Base-by-base conservation (phyloP, 92 coral and sea anemone genomes). In the Phenganax subtilis region DNA sequence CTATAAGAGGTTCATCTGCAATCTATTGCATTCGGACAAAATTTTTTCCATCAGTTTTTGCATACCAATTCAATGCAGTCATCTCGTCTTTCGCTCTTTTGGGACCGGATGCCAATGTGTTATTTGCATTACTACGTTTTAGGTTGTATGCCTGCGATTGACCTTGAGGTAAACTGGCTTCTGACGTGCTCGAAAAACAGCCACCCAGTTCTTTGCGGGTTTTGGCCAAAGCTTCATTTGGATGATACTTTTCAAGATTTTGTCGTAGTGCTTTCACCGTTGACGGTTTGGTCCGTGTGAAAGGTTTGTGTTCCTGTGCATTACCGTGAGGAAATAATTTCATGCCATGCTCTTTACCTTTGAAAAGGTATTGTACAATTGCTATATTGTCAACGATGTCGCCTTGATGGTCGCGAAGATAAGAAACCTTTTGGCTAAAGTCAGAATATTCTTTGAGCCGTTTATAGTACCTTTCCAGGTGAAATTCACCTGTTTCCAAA, bases 1-100 rank as follows among this genome's bases (percentile, higher is more conserved):
- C 84, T 31, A 80, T 59, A 51, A 83, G 70, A 3, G 86, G 89
- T 80, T 86, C 89, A n/a, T 37, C 47, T 37, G 17, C 71, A 17
- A 65, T 65, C 30, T 65, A 5, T 65, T 65, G 71, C 71, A 65
- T 65, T 2, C 71, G 75, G 8, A 69, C 75, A 30, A 69, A 69
- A 25, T 15, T 15, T 15, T 69, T 25, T 69, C 75, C 75, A 12
- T 69, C 75, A 7, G 75, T 69, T 29, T 81, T 72, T 16, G 85
- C 78, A 54, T 30, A 81, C 85, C 85, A 81, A 75, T 81, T 37
- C 25, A 81, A 56, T 6, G 60, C 16, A 10, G 60, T 56, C 60
- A 56, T 56, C 7, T 56, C 60, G 60, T 56, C 16, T 10, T 10
- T 56, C 60, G 60, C 16, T 56, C 60, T 56, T 56, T 56, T 56